Evolutionary conservation across 2,797 vertebrate species (phyloP), one percentile per base, ranked within the genome.

Genomic region (Ctenopoma multispine): DNA sequence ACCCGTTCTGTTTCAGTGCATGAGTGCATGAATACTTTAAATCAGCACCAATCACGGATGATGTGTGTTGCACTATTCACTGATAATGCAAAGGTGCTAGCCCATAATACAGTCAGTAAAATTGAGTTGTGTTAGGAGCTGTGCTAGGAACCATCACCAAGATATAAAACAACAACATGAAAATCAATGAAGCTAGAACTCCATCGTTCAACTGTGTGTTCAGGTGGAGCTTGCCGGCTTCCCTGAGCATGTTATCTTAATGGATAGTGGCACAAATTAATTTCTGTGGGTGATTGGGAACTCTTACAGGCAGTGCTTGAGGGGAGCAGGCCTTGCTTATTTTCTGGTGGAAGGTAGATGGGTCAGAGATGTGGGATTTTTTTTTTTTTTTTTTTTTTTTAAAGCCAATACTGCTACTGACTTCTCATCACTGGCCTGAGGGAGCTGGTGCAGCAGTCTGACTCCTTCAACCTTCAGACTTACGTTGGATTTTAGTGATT

Each of bases 1-100:
- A 89, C 83, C 79, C 81, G 1, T 80, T 84, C 80, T 1, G 1
- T 17, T 34, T 17, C 0, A 27, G 3, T 11, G 3, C 64, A 6
- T 43, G 15, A 10, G 13, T 18, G 13, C 53, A n/a, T 38, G 43
- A 34, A 34, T 34, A 8, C 49, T 20, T 43, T 55, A 15, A 24
- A 41, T 54, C 20, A 24, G 4, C 50, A 48, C 12, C 27, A 27
- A 20, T 48, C 53, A 29, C 2, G 10, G 10, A 23, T 29, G 10
- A 23, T 29, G 34, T 7, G 15, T 14, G 38, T 40, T 13, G 8
- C 31, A 34, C 31, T 17, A 43, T 17, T 43, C 12, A 15, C 15
- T 17, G 14, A 34, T 17, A 14, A 17, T 6, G 15, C 5, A 40
- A 40, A n/a, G 11, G 47, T 1, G 29, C 15, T 29, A 38, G 27